These are phyloP conservation scores for Oreochromis niloticus DNA, from an alignment of 2,113 vertebrate genomes.

Conservation along the genomic window DNA sequence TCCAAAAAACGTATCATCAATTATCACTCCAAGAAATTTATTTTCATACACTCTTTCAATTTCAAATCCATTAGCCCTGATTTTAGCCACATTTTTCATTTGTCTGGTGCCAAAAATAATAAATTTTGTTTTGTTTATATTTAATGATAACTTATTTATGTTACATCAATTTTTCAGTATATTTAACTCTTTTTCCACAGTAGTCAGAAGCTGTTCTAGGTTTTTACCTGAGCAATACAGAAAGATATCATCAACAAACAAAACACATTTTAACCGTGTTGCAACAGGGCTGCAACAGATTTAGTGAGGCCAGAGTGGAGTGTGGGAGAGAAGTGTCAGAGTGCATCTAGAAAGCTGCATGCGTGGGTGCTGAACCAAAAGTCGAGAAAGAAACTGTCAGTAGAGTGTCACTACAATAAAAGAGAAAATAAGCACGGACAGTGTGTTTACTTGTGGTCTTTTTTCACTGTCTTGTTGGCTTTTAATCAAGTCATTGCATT, in stretches of 20 bases:
- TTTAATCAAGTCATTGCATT: background rate
- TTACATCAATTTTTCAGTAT: background rate
- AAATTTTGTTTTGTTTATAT: too few relatives aligned
- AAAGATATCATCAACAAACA: background rate
- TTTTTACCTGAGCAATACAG: background rate
- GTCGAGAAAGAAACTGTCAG: rapidly evolving
- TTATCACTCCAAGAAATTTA: background rate
- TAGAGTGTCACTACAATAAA: background rate
- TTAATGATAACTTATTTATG: background rate
- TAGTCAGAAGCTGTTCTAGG: background rate
- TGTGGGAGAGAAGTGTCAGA: background rate
- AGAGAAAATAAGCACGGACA: background rate
- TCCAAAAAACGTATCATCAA: background rate
- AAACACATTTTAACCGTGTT: background rate
- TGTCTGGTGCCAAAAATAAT: background rate
- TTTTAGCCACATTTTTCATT: background rate
- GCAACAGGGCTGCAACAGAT: background rate
- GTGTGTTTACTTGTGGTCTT: background rate
- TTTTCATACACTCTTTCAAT: background rate
- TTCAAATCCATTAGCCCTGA: background rate
- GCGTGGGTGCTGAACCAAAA: background rate
- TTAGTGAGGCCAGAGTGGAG: background rate
- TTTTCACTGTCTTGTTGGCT: background rate
- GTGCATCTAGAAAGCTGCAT: rapidly evolving
- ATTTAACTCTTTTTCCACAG: background rate